These are phyloP conservation scores for Macropodus opercularis DNA, from an alignment of 2,797 vertebrate species.

Conservation along the genomic window DNA sequence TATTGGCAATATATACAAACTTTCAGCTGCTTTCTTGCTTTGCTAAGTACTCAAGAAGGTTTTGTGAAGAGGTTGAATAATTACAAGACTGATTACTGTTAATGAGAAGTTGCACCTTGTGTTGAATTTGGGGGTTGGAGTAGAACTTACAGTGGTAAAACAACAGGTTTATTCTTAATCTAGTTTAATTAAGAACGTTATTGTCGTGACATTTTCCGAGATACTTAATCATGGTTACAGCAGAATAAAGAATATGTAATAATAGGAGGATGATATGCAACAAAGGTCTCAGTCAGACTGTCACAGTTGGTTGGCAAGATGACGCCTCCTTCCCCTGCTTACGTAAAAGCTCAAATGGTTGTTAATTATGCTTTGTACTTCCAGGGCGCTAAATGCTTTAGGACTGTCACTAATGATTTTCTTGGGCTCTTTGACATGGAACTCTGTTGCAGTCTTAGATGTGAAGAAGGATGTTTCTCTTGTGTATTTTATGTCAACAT, in stretches of 20 bases:
- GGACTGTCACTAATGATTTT: background rate
- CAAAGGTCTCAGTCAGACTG: background rate
- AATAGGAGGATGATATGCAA: background rate
- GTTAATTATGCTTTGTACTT: background rate
- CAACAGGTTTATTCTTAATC: background rate
- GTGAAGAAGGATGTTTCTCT: background rate
- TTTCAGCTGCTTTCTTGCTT: no score
- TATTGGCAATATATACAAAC: no score
- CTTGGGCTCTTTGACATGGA: background rate
- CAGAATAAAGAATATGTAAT: background rate
- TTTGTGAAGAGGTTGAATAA: no score
- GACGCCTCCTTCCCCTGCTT: background rate
- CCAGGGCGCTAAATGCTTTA: background rate
- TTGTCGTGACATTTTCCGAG: background rate
- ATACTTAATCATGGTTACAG: background rate
- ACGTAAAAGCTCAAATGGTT: background rate
- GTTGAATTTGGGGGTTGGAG: no score
- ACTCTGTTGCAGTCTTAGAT: background rate
- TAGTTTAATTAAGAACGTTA: background rate
- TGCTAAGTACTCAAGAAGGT: no score
- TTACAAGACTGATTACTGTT: no score
- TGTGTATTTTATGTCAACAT: conserved; percentile 5
- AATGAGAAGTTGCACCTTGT: no score
- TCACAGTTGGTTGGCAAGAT: background rate
- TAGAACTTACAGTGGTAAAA: no score